Evolutionary conservation across 2,113 vertebrate genomes (phyloP), one percentile per base, ranked within the genome.

Genomic region (Protobothrops flavoviridis): DNA sequence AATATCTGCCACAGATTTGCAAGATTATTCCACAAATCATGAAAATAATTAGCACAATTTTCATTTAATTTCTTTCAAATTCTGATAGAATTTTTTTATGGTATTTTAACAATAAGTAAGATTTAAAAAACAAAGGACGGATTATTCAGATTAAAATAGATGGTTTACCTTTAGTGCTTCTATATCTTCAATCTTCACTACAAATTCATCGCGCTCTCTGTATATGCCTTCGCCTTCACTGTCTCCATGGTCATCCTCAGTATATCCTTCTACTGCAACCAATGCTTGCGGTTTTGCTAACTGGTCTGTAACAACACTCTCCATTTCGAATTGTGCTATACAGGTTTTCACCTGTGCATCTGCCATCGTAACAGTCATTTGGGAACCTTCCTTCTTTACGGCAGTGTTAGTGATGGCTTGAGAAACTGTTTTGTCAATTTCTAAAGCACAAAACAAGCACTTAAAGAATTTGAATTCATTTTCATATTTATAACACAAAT

Each of bases 211-310:
- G 88, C 99, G 98, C 93, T 99, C 99, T 93, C 99, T 97, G 97
- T 99, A 99, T 97, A 99, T 99, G 91, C 99, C 99, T 96, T 99
- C 99, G 91, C 99, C 99, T 93, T 98, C 99, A 23, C 99, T 99
- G 97, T 99, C 99, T 0, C 97, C 98, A 43, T 98, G 97, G 93
- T 99, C 99, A 89, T 99, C 99, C 23, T 99, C 99, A 1, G 98
- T 99, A 94, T 98, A 98, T 88, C 99, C 99, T 97, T 99, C 99
- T n/a, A 99, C 97, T 91, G 99, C 99, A 95, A 99, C 98, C 33
- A 97, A 95, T 29, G 95, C 96, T 94, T 99, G 97, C 91, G 96
- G 96, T 93, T 98, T 97, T 56, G 99, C 99, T 95, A 98, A 12
- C 3, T 98, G 98, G 24, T 98, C 98, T 92, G 97, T 94, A 90